These are phyloP conservation scores for Argya squamiceps DNA, from an alignment of 2,797 vertebrate species.

Conservation along the genomic window DNA sequence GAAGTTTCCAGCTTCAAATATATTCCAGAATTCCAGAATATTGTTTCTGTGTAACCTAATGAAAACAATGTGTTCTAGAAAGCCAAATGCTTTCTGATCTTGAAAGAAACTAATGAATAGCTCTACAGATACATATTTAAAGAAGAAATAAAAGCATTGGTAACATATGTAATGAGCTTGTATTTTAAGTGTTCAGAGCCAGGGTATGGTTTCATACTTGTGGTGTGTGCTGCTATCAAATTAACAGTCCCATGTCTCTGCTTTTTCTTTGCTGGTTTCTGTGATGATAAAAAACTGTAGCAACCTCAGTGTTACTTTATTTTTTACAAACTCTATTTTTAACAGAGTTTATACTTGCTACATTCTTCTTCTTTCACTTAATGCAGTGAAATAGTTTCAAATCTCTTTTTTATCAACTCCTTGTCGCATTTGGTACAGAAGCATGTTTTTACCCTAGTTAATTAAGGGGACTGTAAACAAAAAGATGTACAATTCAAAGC, in stretches of 20 bases:
- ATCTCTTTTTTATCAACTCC: neutral
- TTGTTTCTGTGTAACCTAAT: conserved; percentile 44
- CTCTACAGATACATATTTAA: neutral
- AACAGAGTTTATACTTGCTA: neutral
- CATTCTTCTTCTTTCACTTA: neutral
- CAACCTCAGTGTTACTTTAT: neutral
- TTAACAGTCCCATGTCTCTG: neutral
- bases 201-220: neutral
- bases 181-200: conserved; percentile 29
- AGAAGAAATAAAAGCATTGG: neutral
- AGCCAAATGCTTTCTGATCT: conserved; percentile 38
- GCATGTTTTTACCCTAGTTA: conserved; percentile 44
- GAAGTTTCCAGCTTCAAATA: conserved; percentile 20
- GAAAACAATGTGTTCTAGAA: conserved; percentile 18
- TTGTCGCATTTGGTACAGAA: conserved; percentile 51
- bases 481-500: conserved; percentile 64
- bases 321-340: neutral
- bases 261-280: neutral
- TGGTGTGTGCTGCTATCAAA: neutral
- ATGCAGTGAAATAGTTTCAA: conserved; percentile 6
- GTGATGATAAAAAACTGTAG: neutral
- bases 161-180: conserved; percentile 46
- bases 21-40: conserved; percentile 31
- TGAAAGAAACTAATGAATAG: conserved; percentile 34
- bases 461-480: conserved; percentile 70